Percentiles rank a stretch among this genome's conserved stretches.
Evolutionary conservation across 2,113 vertebrate species (phyloP).

Genomic region (Phasianus colchicus): DNA sequence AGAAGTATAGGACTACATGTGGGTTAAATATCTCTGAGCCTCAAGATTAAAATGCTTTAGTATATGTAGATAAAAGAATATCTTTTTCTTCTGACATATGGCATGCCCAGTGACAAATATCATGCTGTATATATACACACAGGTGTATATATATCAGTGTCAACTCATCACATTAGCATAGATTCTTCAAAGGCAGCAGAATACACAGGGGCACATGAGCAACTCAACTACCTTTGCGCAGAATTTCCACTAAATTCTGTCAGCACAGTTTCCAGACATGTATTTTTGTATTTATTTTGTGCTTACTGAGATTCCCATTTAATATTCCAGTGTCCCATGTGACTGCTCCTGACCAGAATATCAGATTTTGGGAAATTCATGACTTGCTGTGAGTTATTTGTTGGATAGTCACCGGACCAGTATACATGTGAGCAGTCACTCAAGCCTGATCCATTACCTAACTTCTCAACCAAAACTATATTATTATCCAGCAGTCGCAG

Average conservation of each 20-base stretch:
- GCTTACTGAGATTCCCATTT: not conserved
- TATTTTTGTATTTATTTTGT: not conserved
- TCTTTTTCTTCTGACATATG: not conserved
- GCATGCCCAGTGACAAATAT: not conserved
- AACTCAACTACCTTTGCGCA: too few relatives aligned
- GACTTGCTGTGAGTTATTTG: not conserved
- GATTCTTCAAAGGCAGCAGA: not conserved
- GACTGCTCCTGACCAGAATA: not conserved
- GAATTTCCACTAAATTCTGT: not conserved
- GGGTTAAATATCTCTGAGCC: not conserved
- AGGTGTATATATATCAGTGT: too few relatives aligned
- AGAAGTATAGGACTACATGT: accelerated
- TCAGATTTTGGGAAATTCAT: not conserved
- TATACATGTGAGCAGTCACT: accelerated
- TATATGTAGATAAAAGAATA: not conserved
- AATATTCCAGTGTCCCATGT: too few relatives aligned
- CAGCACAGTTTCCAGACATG: not conserved
- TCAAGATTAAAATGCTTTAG: not conserved
- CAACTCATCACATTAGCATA: not conserved
- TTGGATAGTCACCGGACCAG: not conserved
- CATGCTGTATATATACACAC: not conserved
- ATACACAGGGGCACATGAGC: not conserved
- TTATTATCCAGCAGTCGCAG: accelerated
- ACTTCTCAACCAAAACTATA: not conserved
- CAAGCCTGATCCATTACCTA: not conserved